Evolutionary conservation across 2,797 vertebrate genomes (phyloP), one percentile per base, ranked within the genome.

Genomic region (Etheostoma nigrum): DNA sequence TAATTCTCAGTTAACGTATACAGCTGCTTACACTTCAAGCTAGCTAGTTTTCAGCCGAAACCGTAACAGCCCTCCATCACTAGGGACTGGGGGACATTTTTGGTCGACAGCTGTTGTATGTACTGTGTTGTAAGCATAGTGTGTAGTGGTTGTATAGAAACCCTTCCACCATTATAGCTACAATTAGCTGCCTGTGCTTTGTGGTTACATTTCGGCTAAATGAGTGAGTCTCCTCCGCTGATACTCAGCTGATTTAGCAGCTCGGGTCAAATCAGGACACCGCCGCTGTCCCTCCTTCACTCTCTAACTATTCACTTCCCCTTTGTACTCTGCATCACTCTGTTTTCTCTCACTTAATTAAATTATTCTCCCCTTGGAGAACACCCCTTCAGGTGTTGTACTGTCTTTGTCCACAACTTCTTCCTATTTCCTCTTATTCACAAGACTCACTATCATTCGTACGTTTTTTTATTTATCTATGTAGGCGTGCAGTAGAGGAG

Each of bases 401-500:
- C 49, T 68, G 49, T 78, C 19, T 67, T 72, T 65, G 53, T 60
- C 70, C 36, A 62, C 54, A 10, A 2, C 13, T 15, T 69, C 53
- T 19, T 18, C 30, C 10, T 25, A 16, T 52, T 36, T 1, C 11
- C 40, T 63, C 16, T 49, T 48, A 33, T 59, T 33, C 14, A 33
- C 49, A 27, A 74, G 76, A 73, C 61, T 78, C 21, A 51, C 12
- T 30, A 40, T 12, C 10, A 12, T 60, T 49, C 10, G 23, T 64
- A 2, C 57, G 57, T 76, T 52, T 60, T 11, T 69, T 3, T 18
- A 7, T 77, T 30, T 59, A 4, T 85, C 49, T 54, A 19, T 62
- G 2, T n/a, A 99, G 98, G 84, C 97, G 97, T 52, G 98, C 98
- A 33, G 95, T 99, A 21, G 97, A 99, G 89, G 98, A 99, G 86